Percentiles rank a stretch among this genome's conserved stretches.
Conservation (phyloP, 2,113 vertebrate species). For the Pholis gunnellus region DNA sequence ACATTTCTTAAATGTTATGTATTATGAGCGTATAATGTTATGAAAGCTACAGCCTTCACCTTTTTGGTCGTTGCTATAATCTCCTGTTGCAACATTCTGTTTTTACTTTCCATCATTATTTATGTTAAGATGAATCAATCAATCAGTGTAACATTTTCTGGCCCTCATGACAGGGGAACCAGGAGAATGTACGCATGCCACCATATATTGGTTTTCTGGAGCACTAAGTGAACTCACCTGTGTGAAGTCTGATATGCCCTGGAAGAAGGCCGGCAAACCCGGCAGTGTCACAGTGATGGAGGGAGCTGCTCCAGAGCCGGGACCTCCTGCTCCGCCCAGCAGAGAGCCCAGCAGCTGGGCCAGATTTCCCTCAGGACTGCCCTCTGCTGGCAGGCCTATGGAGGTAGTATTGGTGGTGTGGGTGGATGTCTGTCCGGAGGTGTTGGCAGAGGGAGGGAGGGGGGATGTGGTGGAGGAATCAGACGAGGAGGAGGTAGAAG, state of each 20-base stretch:
- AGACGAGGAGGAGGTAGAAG: conserved; percentile 71
- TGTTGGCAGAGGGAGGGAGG: conserved; percentile 75
- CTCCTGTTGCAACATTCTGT: too few relatives aligned
- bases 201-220: background rate
- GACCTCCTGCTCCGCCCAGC: conserved; percentile 79
- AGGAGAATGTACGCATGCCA: too few relatives aligned
- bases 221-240: conserved; percentile 74
- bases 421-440: conserved; percentile 77
- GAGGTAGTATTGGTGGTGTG: conserved; percentile 82
- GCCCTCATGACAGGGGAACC: background rate
- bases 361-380: conserved; percentile 59
- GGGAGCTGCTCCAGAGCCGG: conserved; percentile 74
- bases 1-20: too few relatives aligned
- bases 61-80: too few relatives aligned
- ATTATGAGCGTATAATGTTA: too few relatives aligned
- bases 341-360: conserved; percentile 87
- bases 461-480: conserved; percentile 62
- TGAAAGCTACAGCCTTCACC: too few relatives aligned
- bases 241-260: conserved; percentile 85
- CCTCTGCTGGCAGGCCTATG: conserved; percentile 69
- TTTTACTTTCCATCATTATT: too few relatives aligned
- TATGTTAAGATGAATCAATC: background rate
- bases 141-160: background rate
- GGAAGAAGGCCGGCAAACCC: conserved; percentile 86
- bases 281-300: conserved; percentile 89